Evolutionary conservation across 53 echinoderm and acorn worm species (phyloP).

Genomic region (Patiria pectinifera): DNA sequence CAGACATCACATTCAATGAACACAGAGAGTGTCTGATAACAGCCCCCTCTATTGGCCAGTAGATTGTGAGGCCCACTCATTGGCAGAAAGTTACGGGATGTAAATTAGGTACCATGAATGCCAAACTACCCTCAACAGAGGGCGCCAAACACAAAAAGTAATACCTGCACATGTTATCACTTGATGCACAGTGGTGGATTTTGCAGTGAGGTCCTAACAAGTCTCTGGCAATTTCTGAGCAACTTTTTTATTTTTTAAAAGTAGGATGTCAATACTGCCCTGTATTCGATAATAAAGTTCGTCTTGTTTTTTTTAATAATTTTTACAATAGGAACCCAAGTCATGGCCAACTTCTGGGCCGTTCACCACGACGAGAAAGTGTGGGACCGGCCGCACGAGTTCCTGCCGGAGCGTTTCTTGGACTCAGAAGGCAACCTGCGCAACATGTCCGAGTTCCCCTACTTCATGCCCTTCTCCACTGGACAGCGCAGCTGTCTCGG

Average conservation of each 20-base stretch:
- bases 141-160: conserved; percentile 29
- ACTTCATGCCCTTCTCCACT: conserved; percentile 99
- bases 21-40: not conserved
- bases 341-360: conserved; percentile 98
- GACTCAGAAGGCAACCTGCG: conserved; percentile 80
- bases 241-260: no score
- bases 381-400: conserved; percentile 94
- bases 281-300: not conserved
- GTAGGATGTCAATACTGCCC: not conserved
- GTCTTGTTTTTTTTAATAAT: not conserved
- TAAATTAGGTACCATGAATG: conserved; percentile 16
- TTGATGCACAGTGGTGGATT: no score
- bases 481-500: conserved; percentile 87
- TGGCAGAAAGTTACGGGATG: conserved; percentile 64
- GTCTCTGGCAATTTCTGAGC: no score
- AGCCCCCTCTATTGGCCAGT: conserved; percentile 49
- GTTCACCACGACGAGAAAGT: conserved; percentile 88
- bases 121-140: conserved; percentile 11
- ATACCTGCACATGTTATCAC: not conserved
- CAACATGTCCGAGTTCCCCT: conserved; percentile 81
- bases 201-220: no score
- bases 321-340: conserved; percentile 81
- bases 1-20: no score
- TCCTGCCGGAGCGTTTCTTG: conserved; percentile 94
- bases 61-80: conserved; percentile 11